These are phyloP conservation scores for Sympetrum striolatum DNA, from an alignment of 2,888 invertebrate species.

Conservation along the genomic window DNA sequence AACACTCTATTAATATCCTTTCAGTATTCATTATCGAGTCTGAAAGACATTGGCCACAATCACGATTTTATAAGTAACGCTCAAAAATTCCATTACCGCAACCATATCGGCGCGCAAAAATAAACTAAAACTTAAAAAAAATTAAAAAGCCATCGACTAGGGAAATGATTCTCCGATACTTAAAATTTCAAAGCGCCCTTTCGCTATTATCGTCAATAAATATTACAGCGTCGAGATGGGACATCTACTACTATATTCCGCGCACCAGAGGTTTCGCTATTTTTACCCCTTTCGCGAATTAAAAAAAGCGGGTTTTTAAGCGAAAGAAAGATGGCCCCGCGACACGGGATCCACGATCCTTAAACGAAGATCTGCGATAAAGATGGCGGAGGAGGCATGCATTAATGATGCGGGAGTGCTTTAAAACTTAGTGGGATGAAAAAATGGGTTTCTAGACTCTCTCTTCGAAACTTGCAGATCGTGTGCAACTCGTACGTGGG, in stretches of 20 bases:
- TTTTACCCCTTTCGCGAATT: constrained; percentile 9
- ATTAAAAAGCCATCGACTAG: background rate
- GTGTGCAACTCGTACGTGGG: background rate
- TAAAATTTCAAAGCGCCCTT: background rate
- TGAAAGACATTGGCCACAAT: background rate
- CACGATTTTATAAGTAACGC: background rate
- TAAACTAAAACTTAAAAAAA: background rate
- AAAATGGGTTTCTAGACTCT: background rate
- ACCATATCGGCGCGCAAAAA: background rate
- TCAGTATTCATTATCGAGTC: background rate
- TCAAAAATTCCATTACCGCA: background rate
- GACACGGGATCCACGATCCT: background rate
- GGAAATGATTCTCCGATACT: background rate
- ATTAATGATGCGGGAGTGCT: background rate
- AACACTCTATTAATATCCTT: background rate
- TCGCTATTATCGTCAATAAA: background rate
- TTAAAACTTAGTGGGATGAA: background rate
- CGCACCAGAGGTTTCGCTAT: background rate
- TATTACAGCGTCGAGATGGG: background rate
- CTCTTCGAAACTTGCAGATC: background rate
- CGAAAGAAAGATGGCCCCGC: background rate
- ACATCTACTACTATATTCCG: background rate
- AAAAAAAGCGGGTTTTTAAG: background rate
- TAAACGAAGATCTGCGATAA: background rate
- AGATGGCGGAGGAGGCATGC: background rate